Conservation (phyloP, 2,888 invertebrate species). For the Pyrocoelia pectoralis region DNA sequence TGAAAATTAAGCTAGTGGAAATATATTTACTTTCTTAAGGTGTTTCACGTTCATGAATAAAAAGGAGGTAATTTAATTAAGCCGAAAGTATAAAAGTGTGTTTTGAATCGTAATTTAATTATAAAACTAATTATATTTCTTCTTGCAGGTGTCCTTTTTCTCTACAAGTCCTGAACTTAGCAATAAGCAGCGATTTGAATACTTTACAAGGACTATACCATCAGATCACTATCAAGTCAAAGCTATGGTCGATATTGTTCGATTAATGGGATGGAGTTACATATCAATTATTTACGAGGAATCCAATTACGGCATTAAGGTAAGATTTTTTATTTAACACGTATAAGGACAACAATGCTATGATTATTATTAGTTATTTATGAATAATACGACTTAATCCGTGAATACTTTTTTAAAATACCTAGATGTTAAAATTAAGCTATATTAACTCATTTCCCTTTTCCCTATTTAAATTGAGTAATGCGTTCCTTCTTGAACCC, state of each 20-base stretch:
- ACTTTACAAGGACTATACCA: constrained; percentile 93
- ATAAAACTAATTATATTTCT: constrained; percentile 17
- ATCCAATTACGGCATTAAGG: constrained; percentile 95
- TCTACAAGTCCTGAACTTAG: constrained; percentile 94
- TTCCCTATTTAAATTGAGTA: too few species aligned
- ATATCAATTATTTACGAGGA: constrained; percentile 96
- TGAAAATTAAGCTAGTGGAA: constrained; percentile 13
- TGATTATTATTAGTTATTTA: too few species aligned
- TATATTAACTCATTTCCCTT: too few species aligned
- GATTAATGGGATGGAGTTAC: constrained; percentile 89
- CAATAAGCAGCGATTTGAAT: constrained; percentile 94
- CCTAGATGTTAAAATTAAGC: too few species aligned
- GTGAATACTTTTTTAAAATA: too few species aligned
- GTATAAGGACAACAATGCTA: too few species aligned
- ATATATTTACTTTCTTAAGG: not conserved
- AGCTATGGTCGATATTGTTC: constrained; percentile 94
- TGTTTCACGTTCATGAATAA: not conserved
- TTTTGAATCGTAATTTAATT: not conserved
- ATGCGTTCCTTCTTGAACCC: too few species aligned
- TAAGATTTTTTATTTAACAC: constrained; percentile 60
- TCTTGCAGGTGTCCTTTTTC: constrained; percentile 89
- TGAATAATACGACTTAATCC: too few species aligned
- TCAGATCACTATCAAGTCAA: constrained; percentile 94
- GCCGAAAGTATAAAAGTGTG: not conserved
- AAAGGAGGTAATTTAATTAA: constrained; percentile 1